Evolutionary conservation across 1,140 invertebrate genomes (phyloP).

Genomic region (Drosophila lini): DNA sequence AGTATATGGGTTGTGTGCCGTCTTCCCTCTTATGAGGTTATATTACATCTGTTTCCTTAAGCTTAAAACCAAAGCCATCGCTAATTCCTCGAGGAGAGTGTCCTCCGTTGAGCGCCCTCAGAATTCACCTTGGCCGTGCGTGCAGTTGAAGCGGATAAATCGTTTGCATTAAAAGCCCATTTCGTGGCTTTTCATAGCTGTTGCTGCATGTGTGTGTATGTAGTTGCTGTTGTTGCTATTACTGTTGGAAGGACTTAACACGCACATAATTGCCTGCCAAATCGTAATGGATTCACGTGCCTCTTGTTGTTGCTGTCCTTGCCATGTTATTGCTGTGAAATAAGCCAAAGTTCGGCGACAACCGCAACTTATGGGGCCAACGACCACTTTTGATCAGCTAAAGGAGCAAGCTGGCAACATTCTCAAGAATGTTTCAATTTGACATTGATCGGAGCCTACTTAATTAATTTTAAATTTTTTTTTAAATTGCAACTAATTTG

Average conservation of each 20-base stretch:
- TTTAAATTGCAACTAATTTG: background rate
- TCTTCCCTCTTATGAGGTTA: background rate
- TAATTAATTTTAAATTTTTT: background rate
- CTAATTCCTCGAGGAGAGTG: background rate
- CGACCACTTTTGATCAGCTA: conserved; percentile 4
- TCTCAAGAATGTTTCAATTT: background rate
- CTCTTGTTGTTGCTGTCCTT: conserved; percentile 8
- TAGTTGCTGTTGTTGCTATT: conserved; percentile 34
- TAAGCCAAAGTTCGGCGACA: background rate
- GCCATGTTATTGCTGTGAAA: conserved; percentile 5
- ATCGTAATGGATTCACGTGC: conserved; percentile 9
- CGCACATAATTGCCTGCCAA: conserved; percentile 18
- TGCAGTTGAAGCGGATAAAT: conserved; percentile 62
- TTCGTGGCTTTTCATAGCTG: conserved; percentile 62
- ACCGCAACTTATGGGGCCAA: conserved; percentile 10
- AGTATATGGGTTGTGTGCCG: background rate
- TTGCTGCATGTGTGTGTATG: conserved; percentile 21
- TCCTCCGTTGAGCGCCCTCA: conserved; percentile 41
- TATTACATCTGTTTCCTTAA: background rate
- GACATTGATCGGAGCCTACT: background rate
- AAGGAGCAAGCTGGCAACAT: background rate
- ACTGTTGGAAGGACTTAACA: conserved; percentile 22
- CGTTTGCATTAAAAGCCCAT: conserved; percentile 77
- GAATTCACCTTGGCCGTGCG: conserved; percentile 72
- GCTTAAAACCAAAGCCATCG: background rate